Evolutionary conservation across 2,888 invertebrate genomes (phyloP), one percentile per base, ranked within the genome.

Genomic region (Megamerina dolium): DNA sequence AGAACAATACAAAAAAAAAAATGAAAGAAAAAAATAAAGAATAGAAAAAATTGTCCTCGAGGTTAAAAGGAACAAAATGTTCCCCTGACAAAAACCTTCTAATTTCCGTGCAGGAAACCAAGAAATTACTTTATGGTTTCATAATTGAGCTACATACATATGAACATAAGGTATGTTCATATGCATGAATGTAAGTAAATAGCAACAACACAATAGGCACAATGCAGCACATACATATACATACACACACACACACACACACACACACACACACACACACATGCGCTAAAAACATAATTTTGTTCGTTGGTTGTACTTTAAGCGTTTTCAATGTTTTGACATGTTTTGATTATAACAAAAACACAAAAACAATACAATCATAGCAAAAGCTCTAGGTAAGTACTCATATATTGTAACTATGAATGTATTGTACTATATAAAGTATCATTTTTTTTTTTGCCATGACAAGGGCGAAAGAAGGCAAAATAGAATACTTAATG

Each of bases 81-180:
- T 60, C 60, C 60, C 60, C 57, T 60, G 60, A 60, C 60, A 60
- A 60, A 60, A 60, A n/a, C n/a, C 58, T 58, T 59, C 59, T 60
- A 60, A 60, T 60, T 60, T 60, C 60, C 60, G 55, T 55, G 59
- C 52, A 57, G 59, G 59, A 59, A 60, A 60, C 56, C 59, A 60
- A 60, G 59, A 60, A 60, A 58, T 60, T 34, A 60, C 60, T 60
- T 60, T 60, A 60, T 58, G 60, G 60, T 60, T 60, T 60, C 61
- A 57, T 60, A 60, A 60, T 60, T 60, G 60, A 54, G 35, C 30
- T 30, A n/a, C n/a, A n/a, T n/a, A n/a, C n/a, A n/a, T n/a, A n/a
- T n/a, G n/a, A n/a, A n/a, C n/a, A n/a, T n/a, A n/a, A n/a, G n/a
- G n/a, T n/a, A n/a, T n/a, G n/a, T n/a, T n/a, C n/a, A n/a, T n/a